Base-by-base conservation (phyloP, 2,888 invertebrate species). In the Drosophila diplacantha region DNA sequence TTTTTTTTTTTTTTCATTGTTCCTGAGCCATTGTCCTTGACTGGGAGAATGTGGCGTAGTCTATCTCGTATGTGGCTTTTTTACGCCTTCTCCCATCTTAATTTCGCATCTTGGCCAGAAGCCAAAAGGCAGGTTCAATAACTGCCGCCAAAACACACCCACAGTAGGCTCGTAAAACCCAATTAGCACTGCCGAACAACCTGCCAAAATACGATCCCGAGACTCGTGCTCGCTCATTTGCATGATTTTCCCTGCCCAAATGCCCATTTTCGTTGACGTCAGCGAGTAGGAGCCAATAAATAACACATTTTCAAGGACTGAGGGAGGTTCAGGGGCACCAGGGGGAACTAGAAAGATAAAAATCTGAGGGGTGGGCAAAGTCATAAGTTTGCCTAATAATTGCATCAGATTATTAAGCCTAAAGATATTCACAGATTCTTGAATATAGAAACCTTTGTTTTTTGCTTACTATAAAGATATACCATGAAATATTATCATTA, bases 191-290 rank as follows among this genome's bases (percentile, higher is more conserved):
- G 24, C 11, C 22, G 39, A 37, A 37, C 31, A 44, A 38, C 39
- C 49, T 49, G 52, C 31, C 47, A 49, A 57, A 61, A 46, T 66
- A 57, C 49, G 51, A 67, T 58, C 34, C 39, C 24, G 18, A 29
- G 22, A 20, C 47, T 29, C 11, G 58, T 8, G 46, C 44, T 47
- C 14, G 12, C 51, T 56, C 61, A 64, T 73, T 75, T 73, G 52
- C 74, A 73, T 62, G 55, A 61, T 49, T 62, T 69, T 58, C 44
- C 52, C 31, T 31, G 24, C 38, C 56, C 31, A 22, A 43, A 44
- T 47, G 29, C 16, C 34, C 35, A 56, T 44, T 57, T 44, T 44
- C 55, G 61, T 69, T 79, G 75, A 79, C 80, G 75, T 76, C 74
- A 79, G 44, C 43, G 37, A 35, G 37, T 16, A 39, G 44, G n/a